Evolutionary conservation across 1,140 invertebrate genomes (phyloP).

Genomic region (Gonatopus flavifemur): DNA sequence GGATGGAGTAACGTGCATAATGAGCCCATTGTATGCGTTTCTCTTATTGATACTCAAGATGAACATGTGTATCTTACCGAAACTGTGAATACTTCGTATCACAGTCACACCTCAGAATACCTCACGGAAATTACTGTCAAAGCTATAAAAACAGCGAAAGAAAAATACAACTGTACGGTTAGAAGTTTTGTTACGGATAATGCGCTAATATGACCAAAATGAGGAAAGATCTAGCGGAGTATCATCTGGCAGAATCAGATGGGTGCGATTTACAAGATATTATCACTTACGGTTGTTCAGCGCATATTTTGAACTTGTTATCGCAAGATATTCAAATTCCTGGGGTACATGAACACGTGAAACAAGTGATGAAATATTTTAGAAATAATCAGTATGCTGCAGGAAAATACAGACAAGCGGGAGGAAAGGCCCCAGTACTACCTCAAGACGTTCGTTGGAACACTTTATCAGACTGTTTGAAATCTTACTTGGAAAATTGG

Average conservation of each 20-base stretch:
- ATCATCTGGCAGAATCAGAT: background rate
- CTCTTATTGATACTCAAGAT: constrained; percentile 4
- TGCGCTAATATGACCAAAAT: constrained; percentile 11
- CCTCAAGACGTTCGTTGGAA: constrained; percentile 7
- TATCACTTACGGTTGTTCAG: constrained; percentile 21
- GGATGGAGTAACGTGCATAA: constrained; percentile 24
- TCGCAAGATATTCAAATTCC: constrained; percentile 18
- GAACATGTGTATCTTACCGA: constrained; percentile 16
- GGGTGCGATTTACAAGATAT: constrained; percentile 7
- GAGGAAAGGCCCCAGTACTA: constrained; percentile 3
- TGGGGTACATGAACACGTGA: constrained; percentile 8
- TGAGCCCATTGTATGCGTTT: constrained; percentile 17
- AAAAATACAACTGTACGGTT: constrained; percentile 5
- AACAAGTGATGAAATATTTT: constrained; percentile 19
- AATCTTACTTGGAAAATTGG: no score
- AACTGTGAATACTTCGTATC: constrained; percentile 16
- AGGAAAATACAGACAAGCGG: constrained; percentile 15
- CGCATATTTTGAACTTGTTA: constrained; percentile 22
- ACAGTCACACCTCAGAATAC: constrained; percentile 8
- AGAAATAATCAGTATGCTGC: constrained; percentile 24
- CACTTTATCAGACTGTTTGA: no score
- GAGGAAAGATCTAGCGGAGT: constrained; percentile 8
- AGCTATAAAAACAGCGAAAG: no score
- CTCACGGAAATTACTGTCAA: constrained; percentile 5
- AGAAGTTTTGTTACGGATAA: constrained; percentile 9